Evolutionary conservation across 2,113 vertebrate genomes (phyloP).

Genomic region (Bungarus multicinctus): DNA sequence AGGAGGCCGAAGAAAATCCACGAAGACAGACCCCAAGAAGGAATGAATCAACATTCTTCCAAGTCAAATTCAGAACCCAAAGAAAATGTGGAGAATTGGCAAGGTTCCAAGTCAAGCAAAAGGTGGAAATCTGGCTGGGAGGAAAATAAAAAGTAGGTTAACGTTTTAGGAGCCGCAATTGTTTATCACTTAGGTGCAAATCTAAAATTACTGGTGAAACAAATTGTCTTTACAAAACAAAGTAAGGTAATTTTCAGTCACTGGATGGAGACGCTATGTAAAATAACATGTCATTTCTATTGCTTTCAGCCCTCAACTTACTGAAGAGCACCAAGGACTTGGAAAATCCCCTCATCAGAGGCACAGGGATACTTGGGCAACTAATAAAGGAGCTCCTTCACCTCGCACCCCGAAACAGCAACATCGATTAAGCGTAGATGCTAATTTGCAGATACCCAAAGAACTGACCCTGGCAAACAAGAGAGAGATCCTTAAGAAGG

Average conservation of each 20-base stretch:
- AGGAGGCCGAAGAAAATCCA: slow-evolving; percentile 79
- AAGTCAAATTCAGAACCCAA: slow-evolving; percentile 78
- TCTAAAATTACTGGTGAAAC: not conserved
- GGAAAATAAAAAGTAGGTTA: slow-evolving; percentile 91
- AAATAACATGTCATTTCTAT: slow-evolving; percentile 13
- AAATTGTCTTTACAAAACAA: not conserved
- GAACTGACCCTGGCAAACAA: slow-evolving; percentile 90
- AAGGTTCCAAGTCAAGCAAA: slow-evolving; percentile 77
- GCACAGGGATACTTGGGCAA: slow-evolving; percentile 80
- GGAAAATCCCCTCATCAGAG: slow-evolving; percentile 79
- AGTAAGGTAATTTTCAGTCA: not conserved
- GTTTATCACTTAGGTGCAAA: not conserved
- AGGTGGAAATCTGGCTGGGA: slow-evolving; percentile 96
- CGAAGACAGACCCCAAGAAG: slow-evolving; percentile 80
- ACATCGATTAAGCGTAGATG: slow-evolving; percentile 93
- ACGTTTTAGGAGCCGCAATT: not conserved
- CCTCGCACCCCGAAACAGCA: slow-evolving; percentile 86
- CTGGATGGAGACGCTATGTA: not conserved
- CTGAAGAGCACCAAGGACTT: slow-evolving; percentile 75
- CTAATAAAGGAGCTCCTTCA: slow-evolving; percentile 76
- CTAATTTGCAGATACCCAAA: slow-evolving; percentile 95
- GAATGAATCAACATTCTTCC: slow-evolving; percentile 70
- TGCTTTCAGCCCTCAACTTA: slow-evolving; percentile 76
- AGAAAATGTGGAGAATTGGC: slow-evolving; percentile 81
- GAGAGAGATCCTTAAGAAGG: slow-evolving; percentile 91